A percentile compares a stretch with the other conserved stretches of the same genome.
Evolutionary conservation across 2,797 vertebrate species (phyloP).

Genomic region (Hypotaenidia okinawae): DNA sequence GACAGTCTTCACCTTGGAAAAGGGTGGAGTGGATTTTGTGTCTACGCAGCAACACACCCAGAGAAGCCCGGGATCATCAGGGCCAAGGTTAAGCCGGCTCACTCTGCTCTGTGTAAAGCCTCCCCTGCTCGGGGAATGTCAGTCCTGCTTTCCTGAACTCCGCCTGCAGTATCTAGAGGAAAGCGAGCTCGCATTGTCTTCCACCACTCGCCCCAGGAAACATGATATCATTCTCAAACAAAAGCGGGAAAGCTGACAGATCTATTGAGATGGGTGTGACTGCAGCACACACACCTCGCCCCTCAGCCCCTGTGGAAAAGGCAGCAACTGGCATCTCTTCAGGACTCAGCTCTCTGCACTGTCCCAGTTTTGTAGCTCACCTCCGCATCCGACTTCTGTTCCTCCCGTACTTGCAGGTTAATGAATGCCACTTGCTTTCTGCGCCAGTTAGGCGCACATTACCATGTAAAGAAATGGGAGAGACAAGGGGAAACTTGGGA

Average conservation of each 20-base stretch:
- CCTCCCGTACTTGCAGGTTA: background rate
- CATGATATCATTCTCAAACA: slow-evolving; percentile 84
- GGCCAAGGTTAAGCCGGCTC: slow-evolving; percentile 72
- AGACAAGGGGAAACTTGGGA: background rate
- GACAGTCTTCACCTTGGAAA: slow-evolving; percentile 49
- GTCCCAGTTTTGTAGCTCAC: background rate
- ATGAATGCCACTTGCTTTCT: background rate
- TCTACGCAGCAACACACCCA: slow-evolving; percentile 61
- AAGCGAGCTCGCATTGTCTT: slow-evolving; percentile 80
- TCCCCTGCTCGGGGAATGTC: slow-evolving; percentile 73
- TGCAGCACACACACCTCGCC: slow-evolving; percentile 70
- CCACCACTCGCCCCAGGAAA: slow-evolving; percentile 79
- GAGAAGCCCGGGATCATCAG: background rate
- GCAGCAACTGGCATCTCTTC: background rate
- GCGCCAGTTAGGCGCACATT: no score
- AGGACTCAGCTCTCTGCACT: background rate
- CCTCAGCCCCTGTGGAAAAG: slow-evolving; percentile 49
- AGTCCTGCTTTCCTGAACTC: slow-evolving; percentile 81
- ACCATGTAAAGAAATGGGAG: background rate
- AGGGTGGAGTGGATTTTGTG: slow-evolving; percentile 67
- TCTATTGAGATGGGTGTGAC: slow-evolving; percentile 80
- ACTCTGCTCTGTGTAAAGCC: slow-evolving; percentile 36
- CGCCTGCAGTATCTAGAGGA: slow-evolving; percentile 78
- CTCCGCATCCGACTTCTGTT: background rate
- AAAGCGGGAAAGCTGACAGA: slow-evolving; percentile 86